phyloP scores from a whole-genome alignment of 2,113 vertebrate species.

The Datnioides undecimradiatus region DNA sequence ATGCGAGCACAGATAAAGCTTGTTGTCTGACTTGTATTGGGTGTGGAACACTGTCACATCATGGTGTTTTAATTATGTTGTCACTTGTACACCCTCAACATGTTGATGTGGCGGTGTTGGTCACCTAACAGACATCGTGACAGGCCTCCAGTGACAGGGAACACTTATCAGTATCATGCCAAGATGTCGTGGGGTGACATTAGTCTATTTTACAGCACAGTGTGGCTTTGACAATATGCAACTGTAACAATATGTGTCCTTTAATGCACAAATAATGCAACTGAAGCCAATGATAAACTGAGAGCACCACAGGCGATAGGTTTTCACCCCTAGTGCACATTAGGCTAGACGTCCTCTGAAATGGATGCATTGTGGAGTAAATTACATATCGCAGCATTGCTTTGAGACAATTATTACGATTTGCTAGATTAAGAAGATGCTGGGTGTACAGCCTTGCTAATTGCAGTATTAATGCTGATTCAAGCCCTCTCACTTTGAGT shows the following conservation, averaged over 20 bases:
- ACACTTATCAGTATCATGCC: constrained; percentile 4
- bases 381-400: constrained; percentile 44
- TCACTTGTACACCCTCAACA: not conserved
- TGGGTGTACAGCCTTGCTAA: constrained; percentile 32
- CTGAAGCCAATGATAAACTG: not conserved
- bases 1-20: not conserved
- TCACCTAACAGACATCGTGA: not conserved
- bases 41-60: not conserved
- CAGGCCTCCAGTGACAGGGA: not conserved
- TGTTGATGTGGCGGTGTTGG: not conserved
- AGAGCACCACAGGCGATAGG: not conserved
- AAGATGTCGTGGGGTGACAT: not conserved
- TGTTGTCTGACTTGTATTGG: not conserved
- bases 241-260: not conserved
- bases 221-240: not conserved
- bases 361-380: constrained; percentile 23
- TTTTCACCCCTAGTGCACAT: constrained; percentile 9
- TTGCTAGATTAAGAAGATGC: constrained; percentile 46
- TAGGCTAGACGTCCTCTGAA: constrained; percentile 3
- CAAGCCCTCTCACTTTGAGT: constrained; percentile 44
- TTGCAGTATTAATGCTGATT: constrained; percentile 57
- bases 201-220: not conserved
- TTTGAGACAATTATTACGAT: constrained; percentile 44
- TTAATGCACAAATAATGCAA: not conserved
- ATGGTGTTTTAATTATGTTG: constrained; percentile 5